Evolutionary conservation across 1,140 invertebrate genomes (phyloP), one percentile per base, ranked within the genome.

Genomic region (Zophobas atratus): DNA sequence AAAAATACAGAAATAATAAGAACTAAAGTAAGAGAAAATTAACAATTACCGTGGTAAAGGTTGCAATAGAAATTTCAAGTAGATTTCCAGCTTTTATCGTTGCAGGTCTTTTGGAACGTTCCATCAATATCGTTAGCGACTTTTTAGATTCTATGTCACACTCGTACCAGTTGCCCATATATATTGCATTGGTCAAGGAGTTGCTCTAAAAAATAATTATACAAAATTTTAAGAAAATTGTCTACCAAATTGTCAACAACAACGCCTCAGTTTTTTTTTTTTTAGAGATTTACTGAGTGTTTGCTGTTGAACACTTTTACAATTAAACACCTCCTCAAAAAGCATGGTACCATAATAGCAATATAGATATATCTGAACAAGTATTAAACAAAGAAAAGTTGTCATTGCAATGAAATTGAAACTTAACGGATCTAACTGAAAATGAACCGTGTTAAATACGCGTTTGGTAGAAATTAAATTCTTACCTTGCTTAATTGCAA

Each of bases 131-230:
- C 2, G 74, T 36, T 33, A 80, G 33, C 6, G 70, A 55, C 53
- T 74, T 77, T 39, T 77, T 80, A 20, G 76, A 80, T 77, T 80
- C 70, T 43, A 57, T 6, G 46, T 73, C 75, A 56, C 36, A 80
- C 1, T 67, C 32, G 33, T 77, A 77, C 78, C 78, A 80, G 1
- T 74, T 46, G 6, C 53, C 46, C 38, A 48, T 70, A 63, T 67
- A 77, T 43, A 80, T 67, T n/a, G 75, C 41, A 41, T 67, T 48
- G 3, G 32, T 70, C 48, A 80, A 8, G 34, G 36, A 39, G 2
- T 35, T 60, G 49, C 78, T 80, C 78, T 80, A 0, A 77, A 71
- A 77, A 60, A 35, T 55, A n/a, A 70, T 20, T 20, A 20, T 20
- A 0, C 20, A 20, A 20, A 20, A 20, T 0, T 20, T 20, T 20